These are phyloP conservation scores for Microcebus ravelobensis DNA, from an alignment of 2,113 vertebrate genomes.

Conservation along the genomic window DNA sequence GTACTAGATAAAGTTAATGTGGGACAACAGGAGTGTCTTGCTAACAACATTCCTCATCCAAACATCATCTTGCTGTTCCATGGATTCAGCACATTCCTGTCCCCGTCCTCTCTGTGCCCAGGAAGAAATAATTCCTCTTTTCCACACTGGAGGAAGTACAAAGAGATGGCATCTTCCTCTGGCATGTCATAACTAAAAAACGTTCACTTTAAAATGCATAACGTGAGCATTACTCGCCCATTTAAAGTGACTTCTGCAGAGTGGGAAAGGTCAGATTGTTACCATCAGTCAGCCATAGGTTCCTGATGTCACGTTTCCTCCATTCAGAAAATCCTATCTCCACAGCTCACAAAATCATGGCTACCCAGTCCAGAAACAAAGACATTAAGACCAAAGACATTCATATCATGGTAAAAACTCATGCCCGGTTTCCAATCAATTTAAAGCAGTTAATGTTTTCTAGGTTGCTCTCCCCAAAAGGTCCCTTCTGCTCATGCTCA, in stretches of 20 bases:
- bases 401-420: neutral
- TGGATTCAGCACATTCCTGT: neutral
- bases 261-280: neutral
- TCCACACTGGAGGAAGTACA: neutral
- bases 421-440: neutral
- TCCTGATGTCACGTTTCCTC: neutral
- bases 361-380: neutral
- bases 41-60: neutral
- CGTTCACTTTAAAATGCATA: neutral
- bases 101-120: neutral
- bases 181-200: neutral
- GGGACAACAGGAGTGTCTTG: neutral
- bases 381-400: neutral
- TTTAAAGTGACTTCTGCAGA: neutral
- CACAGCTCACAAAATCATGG: neutral
- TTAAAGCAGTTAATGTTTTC: neutral
- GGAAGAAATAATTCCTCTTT: neutral
- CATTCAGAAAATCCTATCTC: neutral
- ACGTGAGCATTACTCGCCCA: neutral
- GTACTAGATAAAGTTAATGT: neutral
- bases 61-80: neutral
- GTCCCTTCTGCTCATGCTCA: neutral
- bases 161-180: neutral
- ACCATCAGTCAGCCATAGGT: neutral
- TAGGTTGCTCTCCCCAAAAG: neutral